Evolutionary conservation across 2,888 invertebrate genomes (phyloP).

Genomic region (Maniola hyperantus): DNA sequence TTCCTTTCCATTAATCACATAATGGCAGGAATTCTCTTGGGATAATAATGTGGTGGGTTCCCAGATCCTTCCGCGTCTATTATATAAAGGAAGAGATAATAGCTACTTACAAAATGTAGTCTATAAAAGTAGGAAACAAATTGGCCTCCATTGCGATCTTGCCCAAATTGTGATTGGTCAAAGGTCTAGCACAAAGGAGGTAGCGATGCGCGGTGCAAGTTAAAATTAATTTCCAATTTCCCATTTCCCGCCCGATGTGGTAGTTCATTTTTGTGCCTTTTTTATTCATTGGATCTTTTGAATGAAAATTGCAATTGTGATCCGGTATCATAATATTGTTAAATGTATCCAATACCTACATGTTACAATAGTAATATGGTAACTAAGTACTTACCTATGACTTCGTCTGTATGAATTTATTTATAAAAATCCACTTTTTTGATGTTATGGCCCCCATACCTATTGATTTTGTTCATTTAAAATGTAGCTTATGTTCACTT

Average conservation of each 20-base stretch:
- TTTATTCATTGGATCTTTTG: constrained; percentile 28
- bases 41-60: no score
- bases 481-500: no score
- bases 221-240: constrained; percentile 69
- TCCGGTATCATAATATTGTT: constrained; percentile 15
- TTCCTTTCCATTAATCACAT: no score
- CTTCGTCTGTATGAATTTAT: no score
- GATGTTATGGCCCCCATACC: no score
- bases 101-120: not conserved
- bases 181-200: constrained; percentile 50
- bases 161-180: constrained; percentile 39
- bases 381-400: no score
- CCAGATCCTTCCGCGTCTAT: no score
- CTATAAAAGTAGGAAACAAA: constrained; percentile 5
- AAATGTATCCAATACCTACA: constrained; percentile 9
- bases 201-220: constrained; percentile 48
- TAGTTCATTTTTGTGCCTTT: constrained; percentile 26
- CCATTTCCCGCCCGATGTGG: constrained; percentile 54
- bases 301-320: constrained; percentile 26
- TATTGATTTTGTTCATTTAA: no score
- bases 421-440: no score
- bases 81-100: not conserved
- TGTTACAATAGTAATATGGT: not conserved
- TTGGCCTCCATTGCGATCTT: constrained; percentile 27
- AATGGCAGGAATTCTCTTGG: no score